These are phyloP conservation scores for Eupeodes latifasciatus DNA, from an alignment of 2,888 invertebrate species.

Conservation along the genomic window DNA sequence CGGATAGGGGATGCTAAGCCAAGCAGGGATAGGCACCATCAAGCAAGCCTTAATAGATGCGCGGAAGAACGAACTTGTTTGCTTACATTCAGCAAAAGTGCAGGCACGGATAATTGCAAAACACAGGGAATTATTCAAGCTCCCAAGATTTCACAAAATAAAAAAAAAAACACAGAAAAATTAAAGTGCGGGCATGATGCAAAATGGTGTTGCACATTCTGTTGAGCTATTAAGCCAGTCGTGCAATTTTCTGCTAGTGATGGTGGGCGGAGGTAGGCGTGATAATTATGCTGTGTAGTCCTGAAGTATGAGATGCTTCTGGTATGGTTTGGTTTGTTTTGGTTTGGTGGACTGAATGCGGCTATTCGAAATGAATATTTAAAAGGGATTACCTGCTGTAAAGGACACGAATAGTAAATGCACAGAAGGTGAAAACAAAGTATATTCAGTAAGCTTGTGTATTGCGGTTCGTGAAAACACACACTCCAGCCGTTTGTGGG, in stretches of 20 bases:
- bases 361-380: slow-evolving; percentile 63
- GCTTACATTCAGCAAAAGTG: slow-evolving; percentile 51
- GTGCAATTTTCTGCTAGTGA: slow-evolving; percentile 3
- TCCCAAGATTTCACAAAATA: slow-evolving; percentile 57
- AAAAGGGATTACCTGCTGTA: slow-evolving; percentile 46
- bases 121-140: slow-evolving; percentile 73
- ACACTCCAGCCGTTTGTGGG: background rate
- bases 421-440: slow-evolving; percentile 43
- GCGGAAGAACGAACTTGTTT: slow-evolving; percentile 29
- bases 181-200: slow-evolving; percentile 22
- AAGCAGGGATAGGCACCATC: background rate
- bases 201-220: slow-evolving; percentile 54
- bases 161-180: background rate
- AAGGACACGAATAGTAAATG: slow-evolving; percentile 18
- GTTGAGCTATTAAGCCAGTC: slow-evolving; percentile 53
- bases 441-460: slow-evolving; percentile 34
- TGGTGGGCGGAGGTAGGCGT: background rate
- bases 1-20: background rate
- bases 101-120: slow-evolving; percentile 72
- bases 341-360: slow-evolving; percentile 61
- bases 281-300: background rate
- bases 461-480: slow-evolving; percentile 35
- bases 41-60: slow-evolving; percentile 2
- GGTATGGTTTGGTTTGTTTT: slow-evolving; percentile 21
- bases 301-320: background rate